These are phyloP conservation scores for Palythoa grandiflora DNA, from an alignment of 92 coral and sea anemone genomes.

Conservation along the genomic window DNA sequence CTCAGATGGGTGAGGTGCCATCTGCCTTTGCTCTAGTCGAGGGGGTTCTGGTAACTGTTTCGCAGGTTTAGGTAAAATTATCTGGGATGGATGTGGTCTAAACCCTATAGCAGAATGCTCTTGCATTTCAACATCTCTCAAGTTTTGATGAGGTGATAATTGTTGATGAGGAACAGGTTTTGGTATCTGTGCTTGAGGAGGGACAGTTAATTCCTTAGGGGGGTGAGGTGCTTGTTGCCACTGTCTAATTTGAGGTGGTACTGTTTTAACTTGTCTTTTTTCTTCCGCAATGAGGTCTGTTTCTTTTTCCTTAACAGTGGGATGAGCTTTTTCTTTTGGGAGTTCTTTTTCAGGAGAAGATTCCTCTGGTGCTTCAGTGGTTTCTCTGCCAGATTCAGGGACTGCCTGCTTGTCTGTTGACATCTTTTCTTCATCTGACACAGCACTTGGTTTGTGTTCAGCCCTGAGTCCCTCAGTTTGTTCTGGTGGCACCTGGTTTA, in stretches of 20 bases:
- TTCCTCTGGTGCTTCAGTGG: neutral
- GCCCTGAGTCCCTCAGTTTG: neutral
- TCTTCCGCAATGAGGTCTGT: neutral
- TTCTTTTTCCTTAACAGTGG: neutral
- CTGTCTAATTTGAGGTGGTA: neutral
- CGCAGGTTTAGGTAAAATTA: neutral
- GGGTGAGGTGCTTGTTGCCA: neutral
- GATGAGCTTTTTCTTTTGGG: neutral
- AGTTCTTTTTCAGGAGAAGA: neutral
- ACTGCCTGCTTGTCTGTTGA: neutral
- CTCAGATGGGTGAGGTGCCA: neutral
- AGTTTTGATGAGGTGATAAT: neutral
- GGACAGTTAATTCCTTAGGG: neutral
- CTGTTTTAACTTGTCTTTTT: neutral
- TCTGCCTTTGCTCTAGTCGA: neutral
- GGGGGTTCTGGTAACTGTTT: conserved; percentile 20
- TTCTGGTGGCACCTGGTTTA: conserved; percentile 15
- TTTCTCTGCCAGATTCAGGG: neutral
- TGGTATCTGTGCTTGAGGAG: neutral
- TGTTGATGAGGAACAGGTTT: neutral
- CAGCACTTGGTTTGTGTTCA: neutral
- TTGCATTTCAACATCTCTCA: conserved; percentile 20
- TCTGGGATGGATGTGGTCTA: conserved; percentile 15
- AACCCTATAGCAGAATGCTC: neutral
- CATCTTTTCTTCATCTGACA: neutral